These are phyloP conservation scores for Cordilura impudica DNA, from an alignment of 2,888 invertebrate genomes.

Conservation along the genomic window DNA sequence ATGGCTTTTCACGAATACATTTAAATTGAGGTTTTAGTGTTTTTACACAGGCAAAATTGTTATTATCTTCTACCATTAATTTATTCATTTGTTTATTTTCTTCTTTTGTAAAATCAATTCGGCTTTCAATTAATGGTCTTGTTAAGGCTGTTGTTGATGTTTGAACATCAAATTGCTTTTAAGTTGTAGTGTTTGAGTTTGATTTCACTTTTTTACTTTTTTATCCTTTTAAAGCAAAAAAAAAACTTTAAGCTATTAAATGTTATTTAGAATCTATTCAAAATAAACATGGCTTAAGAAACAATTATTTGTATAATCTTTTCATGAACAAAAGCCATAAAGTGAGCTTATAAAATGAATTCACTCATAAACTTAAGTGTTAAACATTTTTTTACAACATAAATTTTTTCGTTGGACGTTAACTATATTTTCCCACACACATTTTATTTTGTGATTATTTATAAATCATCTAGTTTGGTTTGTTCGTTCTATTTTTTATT, in stretches of 20 bases:
- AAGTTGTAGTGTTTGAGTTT: background rate
- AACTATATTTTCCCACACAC: constrained; percentile 43
- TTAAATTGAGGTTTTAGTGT: too few relatives aligned
- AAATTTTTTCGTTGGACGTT: background rate
- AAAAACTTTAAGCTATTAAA: background rate
- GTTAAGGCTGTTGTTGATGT: background rate
- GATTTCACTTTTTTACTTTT: background rate
- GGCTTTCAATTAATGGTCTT: background rate
- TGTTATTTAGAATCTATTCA: background rate
- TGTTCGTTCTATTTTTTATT: constrained; percentile 6
- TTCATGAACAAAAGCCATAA: background rate
- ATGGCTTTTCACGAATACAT: too few relatives aligned
- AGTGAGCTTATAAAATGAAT: too few relatives aligned
- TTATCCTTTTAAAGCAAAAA: background rate
- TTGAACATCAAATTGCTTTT: constrained; percentile 45
- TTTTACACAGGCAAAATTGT: too few relatives aligned
- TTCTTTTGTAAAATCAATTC: background rate
- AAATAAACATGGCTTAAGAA: background rate
- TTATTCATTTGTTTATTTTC: too few relatives aligned
- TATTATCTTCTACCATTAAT: too few relatives aligned
- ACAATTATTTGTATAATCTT: background rate
- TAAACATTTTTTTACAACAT: background rate
- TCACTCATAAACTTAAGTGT: background rate
- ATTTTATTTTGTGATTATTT: background rate
- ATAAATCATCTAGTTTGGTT: constrained; percentile 27